Evolutionary conservation across 2,888 invertebrate genomes (phyloP), one percentile per base, ranked within the genome.

Genomic region (Maniola hyperantus): DNA sequence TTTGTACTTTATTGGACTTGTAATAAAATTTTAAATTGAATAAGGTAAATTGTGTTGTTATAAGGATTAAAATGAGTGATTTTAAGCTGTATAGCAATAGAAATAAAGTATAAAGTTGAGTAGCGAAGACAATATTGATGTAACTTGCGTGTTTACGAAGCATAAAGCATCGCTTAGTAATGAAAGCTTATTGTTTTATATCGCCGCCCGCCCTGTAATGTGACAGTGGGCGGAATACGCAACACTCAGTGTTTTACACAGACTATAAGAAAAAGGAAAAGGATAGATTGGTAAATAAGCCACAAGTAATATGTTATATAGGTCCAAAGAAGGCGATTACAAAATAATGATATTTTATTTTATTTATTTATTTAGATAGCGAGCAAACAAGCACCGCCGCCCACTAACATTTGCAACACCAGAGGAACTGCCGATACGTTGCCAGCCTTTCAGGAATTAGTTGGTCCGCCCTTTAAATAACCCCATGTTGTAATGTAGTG

Each of bases 131-230:
- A 54, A 48, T 50, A 53, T 68, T 61, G 18, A 64, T 65, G 66
- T 67, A 71, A 68, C 61, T 89, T 73, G 90, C 91, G 89, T 91
- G 91, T 73, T 74, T 64, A 68, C 75, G 69, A 73, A 77, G 79
- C 88, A 89, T 91, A 89, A 91, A 86, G 77, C 80, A 84, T 83
- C 75, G 84, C 77, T 81, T 79, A 76, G 83, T 80, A 85, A 85
- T 83, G 79, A 85, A 88, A 87, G 87, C 88, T 89, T 89, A 91
- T 91, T 90, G 90, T 91, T 91, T 91, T 89, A 90, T 89, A 89
- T 89, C 82, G 85, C 85, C 82, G 76, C 85, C 90, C 88, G 87
- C 89, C 89, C 83, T 74, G 75, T 81, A 73, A 83, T 84, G 83
- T 85, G 87, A 86, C 87, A 85, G 83, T 82, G 84, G 85, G 88